These are phyloP conservation scores for Drosophila barbarae DNA, from an alignment of 2,888 invertebrate species.

Conservation along the genomic window DNA sequence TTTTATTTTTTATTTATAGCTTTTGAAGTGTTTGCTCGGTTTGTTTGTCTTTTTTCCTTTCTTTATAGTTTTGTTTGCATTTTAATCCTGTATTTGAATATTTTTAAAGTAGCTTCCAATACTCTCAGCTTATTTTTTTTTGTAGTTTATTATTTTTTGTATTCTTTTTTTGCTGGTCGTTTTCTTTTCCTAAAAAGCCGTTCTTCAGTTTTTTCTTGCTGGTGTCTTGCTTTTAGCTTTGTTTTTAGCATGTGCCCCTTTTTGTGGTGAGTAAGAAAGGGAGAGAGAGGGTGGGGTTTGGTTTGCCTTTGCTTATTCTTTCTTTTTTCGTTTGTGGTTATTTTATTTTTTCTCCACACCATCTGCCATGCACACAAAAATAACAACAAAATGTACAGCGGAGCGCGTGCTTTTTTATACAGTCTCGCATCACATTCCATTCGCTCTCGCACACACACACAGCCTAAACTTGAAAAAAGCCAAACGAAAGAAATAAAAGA, in stretches of 20 bases:
- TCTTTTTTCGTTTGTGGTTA: constrained; percentile 25
- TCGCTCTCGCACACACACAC: constrained; percentile 41
- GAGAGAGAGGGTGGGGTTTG: constrained; percentile 38
- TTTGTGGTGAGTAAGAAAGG: constrained; percentile 14
- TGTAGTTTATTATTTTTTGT: neutral
- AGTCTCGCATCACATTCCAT: constrained; percentile 35
- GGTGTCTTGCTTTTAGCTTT: constrained; percentile 35
- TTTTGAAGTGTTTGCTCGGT: neutral
- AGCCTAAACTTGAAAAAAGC: constrained; percentile 8
- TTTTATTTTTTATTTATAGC: constrained; percentile 11
- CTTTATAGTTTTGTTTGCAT: constrained; percentile 1
- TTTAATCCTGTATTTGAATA: constrained; percentile 26
- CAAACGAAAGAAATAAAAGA: constrained; percentile 5
- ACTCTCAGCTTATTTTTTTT: neutral
- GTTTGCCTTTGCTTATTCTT: constrained; percentile 17
- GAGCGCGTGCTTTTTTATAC: constrained; percentile 65
- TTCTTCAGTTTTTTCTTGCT: constrained; percentile 59
- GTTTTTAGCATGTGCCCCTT: constrained; percentile 65
- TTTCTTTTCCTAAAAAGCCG: constrained; percentile 40
- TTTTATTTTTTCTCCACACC: constrained; percentile 29
- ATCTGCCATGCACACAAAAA: constrained; percentile 56
- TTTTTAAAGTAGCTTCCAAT: neutral
- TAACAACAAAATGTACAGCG: constrained; percentile 47
- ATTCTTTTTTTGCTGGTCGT: neutral
- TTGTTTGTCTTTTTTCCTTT: constrained; percentile 6